These are phyloP conservation scores for Dicentrarchus labrax DNA, from an alignment of 2,113 vertebrate species.

Conservation along the genomic window DNA sequence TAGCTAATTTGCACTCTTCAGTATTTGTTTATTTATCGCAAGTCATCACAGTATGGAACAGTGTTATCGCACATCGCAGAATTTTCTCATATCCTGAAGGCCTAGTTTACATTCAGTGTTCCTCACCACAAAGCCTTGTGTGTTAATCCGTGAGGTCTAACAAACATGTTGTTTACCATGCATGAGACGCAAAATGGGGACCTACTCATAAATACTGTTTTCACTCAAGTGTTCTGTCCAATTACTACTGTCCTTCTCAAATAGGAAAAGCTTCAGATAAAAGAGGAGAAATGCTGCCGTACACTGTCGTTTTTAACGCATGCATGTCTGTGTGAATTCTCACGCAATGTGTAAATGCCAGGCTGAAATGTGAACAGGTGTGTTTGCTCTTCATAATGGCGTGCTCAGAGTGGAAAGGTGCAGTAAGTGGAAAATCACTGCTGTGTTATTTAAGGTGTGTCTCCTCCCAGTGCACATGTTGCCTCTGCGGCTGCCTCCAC, in stretches of 20 bases:
- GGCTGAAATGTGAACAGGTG: neutral
- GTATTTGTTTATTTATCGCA: too few relatives aligned
- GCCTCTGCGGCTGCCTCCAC: constrained; percentile 17
- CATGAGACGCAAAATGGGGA: neutral
- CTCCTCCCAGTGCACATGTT: constrained; percentile 22
- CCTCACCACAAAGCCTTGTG: neutral
- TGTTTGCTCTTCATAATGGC: constrained; percentile 42
- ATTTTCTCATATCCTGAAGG: too few relatives aligned
- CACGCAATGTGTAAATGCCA: neutral
- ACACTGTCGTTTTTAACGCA: too few relatives aligned
- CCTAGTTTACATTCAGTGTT: too few relatives aligned
- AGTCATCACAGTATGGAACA: too few relatives aligned
- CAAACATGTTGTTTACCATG: neutral
- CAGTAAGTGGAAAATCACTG: constrained; percentile 68
- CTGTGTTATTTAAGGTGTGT: constrained; percentile 48
- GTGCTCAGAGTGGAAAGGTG: constrained; percentile 17
- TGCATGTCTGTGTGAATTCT: neutral
- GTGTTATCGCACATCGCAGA: too few relatives aligned
- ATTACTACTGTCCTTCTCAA: neutral
- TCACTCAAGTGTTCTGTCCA: neutral
- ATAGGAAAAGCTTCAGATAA: neutral
- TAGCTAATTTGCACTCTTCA: too few relatives aligned
- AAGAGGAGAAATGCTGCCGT: neutral
- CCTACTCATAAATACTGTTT: neutral
- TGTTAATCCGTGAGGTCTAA: neutral